phyloP scores from a whole-genome alignment of 2,113 vertebrate genomes.

The Mungos mungo region DNA sequence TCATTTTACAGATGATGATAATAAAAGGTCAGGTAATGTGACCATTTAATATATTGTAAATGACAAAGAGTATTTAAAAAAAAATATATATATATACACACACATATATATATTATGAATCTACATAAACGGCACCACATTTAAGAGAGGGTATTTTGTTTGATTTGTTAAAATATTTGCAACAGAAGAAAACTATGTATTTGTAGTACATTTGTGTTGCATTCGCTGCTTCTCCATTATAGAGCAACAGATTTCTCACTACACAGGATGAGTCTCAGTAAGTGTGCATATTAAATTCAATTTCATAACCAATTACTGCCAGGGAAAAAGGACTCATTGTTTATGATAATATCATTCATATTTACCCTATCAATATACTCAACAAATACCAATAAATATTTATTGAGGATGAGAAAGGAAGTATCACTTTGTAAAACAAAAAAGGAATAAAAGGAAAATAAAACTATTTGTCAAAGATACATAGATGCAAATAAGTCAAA shows the following conservation, averaged over 20 bases:
- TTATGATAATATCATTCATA: not conserved
- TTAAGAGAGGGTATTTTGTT: not conserved
- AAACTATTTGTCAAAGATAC: not conserved
- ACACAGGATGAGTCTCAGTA: not conserved
- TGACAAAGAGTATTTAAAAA: not conserved
- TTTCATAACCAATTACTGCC: not conserved
- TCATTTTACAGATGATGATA: not conserved
- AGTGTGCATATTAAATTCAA: not conserved
- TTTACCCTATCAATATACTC: not conserved
- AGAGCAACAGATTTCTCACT: not conserved
- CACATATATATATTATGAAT: not conserved
- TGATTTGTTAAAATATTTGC: not conserved
- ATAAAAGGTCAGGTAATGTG: not conserved
- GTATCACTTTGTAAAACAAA: not conserved
- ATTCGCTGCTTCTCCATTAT: not conserved
- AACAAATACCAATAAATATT: not conserved
- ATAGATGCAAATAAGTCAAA: not conserved
- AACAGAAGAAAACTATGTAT: not conserved
- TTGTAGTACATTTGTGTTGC: not conserved
- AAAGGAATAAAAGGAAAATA: not conserved
- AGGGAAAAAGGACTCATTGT: not conserved
- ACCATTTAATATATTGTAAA: not conserved
- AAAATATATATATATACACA: too few species aligned
- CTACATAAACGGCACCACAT: not conserved
- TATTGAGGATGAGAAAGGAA: not conserved